Evolutionary conservation across 2,797 vertebrate genomes (phyloP).

Genomic region (Apodemus agrarius): DNA sequence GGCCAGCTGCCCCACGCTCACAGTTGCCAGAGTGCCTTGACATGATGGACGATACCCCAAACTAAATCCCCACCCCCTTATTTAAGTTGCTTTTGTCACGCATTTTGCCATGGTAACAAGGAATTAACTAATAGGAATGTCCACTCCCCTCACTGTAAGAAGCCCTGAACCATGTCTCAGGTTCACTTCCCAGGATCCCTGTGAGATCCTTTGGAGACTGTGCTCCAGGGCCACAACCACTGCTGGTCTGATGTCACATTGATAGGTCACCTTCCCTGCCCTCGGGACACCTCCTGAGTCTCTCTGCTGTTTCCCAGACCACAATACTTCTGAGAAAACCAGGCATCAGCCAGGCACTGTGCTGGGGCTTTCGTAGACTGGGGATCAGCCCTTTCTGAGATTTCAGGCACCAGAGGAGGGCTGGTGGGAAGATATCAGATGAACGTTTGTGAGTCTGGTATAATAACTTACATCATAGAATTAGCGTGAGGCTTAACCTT

Average conservation of each 20-base stretch:
- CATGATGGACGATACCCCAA: neutral
- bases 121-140: neutral
- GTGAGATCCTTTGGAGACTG: too few species aligned
- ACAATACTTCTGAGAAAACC: slow-evolving; percentile 5
- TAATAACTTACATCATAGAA: slow-evolving; percentile 47
- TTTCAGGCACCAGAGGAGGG: neutral
- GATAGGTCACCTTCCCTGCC: neutral
- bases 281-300: fast-evolving
- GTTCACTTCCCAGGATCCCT: neutral
- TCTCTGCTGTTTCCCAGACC: neutral
- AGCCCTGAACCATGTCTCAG: neutral
- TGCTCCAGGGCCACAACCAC: neutral
- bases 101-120: neutral
- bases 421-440: neutral
- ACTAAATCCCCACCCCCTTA: neutral
- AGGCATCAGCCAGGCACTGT: neutral
- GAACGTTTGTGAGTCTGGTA: neutral
- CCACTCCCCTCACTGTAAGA: neutral
- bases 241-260: neutral
- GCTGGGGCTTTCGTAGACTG: neutral
- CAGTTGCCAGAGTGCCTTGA: too few species aligned
- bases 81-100: neutral
- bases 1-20: neutral
- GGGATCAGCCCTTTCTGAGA: neutral
- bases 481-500: slow-evolving; percentile 40